phyloP scores from a whole-genome alignment of 1,140 invertebrate genomes.

The Macrostomum lignano region DNA sequence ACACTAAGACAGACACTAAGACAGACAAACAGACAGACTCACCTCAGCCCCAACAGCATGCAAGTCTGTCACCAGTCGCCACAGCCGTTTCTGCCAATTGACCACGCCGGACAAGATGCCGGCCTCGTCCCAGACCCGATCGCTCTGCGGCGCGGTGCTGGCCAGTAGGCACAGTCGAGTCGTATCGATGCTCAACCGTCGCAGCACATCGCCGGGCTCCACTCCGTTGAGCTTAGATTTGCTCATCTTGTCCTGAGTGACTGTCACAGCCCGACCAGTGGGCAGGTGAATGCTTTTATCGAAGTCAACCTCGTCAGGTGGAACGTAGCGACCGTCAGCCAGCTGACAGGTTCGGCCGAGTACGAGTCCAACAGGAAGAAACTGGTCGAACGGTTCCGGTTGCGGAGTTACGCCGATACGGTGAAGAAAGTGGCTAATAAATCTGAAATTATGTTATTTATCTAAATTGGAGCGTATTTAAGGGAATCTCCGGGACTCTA shows the following conservation, averaged over 20 bases:
- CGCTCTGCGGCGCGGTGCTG: conserved; percentile 50
- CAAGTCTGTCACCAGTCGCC: too few species aligned
- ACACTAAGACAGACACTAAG: too few species aligned
- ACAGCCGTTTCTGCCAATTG: too few species aligned
- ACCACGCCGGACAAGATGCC: neutral
- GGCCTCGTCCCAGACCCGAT: conserved; percentile 40
- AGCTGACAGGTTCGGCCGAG: conserved; percentile 54
- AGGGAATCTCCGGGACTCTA: too few species aligned
- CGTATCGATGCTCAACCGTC: conserved; percentile 54
- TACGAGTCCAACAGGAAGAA: conserved; percentile 76
- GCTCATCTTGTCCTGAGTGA: conserved; percentile 88
- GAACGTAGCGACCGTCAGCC: conserved; percentile 49
- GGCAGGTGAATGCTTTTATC: neutral
- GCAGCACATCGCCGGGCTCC: conserved; percentile 53
- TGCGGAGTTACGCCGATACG: conserved; percentile 38
- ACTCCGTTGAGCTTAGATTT: conserved; percentile 91
- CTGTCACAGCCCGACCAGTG: conserved; percentile 27
- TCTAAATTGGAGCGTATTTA: too few species aligned
- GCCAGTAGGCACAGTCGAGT: conserved; percentile 54
- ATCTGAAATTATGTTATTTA: too few species aligned
- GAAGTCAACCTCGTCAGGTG: conserved; percentile 37
- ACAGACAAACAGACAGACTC: too few species aligned
- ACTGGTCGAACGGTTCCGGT: conserved; percentile 58
- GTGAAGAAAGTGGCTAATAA: conserved; percentile 68
- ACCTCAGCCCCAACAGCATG: too few species aligned